A percentile compares a stretch with the other conserved stretches of the same genome.
Evolutionary conservation across 2,797 vertebrate species (phyloP).

Genomic region (Notolepis coatsorum): DNA sequence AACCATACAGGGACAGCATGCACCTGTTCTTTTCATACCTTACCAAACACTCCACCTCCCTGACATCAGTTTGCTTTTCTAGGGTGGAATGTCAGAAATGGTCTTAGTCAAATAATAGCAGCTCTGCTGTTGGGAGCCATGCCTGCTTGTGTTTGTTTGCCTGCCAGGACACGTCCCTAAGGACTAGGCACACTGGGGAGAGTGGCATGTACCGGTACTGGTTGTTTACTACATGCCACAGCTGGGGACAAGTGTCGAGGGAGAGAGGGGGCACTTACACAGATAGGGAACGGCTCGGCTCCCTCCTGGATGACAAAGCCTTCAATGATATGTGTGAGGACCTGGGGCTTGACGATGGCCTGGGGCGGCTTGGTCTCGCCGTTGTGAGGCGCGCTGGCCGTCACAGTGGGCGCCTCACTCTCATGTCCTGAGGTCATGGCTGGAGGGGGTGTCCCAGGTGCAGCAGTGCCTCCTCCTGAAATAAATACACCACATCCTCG

Average conservation of each 20-base stretch:
- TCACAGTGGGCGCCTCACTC: conserved; percentile 85
- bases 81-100: no score
- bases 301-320: conserved; percentile 99
- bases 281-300: conserved; percentile 95
- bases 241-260: background rate
- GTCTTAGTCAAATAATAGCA: no score
- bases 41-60: no score
- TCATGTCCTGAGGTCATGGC: conserved; percentile 94
- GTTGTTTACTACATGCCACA: conserved; percentile 45
- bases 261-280: conserved; percentile 65
- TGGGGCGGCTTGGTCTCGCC: conserved; percentile 96
- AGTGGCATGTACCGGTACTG: background rate
- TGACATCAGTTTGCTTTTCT: no score
- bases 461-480: conserved; percentile 72
- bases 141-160: conserved; percentile 32
- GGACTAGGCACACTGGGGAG: conserved; percentile 47
- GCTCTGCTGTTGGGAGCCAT: no score
- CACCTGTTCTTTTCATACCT: no score
- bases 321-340: conserved; percentile 98
- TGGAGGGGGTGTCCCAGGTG: conserved; percentile 73
- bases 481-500: no score
- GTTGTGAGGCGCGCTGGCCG: conserved; percentile 89
- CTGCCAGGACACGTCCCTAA: conserved; percentile 60
- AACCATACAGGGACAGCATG: no score
- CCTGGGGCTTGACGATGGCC: conserved; percentile 97